Evolutionary conservation across 1,140 invertebrate genomes (phyloP).

Genomic region (Drosophila fuyamai): DNA sequence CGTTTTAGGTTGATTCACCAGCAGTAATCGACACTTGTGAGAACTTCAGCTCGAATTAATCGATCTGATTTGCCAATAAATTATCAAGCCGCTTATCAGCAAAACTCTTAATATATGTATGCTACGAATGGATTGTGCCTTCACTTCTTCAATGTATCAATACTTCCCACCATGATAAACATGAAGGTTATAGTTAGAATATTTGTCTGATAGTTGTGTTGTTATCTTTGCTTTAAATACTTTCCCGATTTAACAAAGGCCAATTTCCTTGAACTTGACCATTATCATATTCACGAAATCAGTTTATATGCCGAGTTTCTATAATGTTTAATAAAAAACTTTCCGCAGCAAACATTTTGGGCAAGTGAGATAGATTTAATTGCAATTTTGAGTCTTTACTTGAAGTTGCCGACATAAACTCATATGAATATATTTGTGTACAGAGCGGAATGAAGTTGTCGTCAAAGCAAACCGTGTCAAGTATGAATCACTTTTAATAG

Average conservation of each 20-base stretch:
- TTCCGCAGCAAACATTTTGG: conserved; percentile 4
- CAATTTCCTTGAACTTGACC: conserved; percentile 13
- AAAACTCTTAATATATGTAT: neutral
- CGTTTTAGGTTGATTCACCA: neutral
- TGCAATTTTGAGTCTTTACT: neutral
- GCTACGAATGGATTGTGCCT: neutral
- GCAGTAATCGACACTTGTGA: neutral
- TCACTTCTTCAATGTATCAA: neutral
- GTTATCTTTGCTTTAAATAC: conserved; percentile 7
- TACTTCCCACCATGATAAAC: neutral
- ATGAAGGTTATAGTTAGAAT: neutral
- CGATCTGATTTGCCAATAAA: neutral
- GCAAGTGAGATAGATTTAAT: neutral
- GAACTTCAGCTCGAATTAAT: neutral
- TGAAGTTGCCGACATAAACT: neutral
- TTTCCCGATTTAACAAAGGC: conserved; percentile 4
- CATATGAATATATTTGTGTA: neutral
- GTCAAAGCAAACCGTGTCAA: conserved; percentile 22
- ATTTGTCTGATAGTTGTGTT: neutral
- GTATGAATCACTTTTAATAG: conserved; percentile 24
- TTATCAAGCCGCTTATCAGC: conserved; percentile 7
- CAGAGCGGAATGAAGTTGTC: neutral
- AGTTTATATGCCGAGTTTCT: too few species aligned
- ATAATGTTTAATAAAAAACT: conserved; percentile 11
- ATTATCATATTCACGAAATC: too few species aligned